A percentile compares a stretch with the other conserved stretches of the same genome.
Evolutionary conservation across 2,888 invertebrate species (phyloP).

Genomic region (Nebria brevicollis): DNA sequence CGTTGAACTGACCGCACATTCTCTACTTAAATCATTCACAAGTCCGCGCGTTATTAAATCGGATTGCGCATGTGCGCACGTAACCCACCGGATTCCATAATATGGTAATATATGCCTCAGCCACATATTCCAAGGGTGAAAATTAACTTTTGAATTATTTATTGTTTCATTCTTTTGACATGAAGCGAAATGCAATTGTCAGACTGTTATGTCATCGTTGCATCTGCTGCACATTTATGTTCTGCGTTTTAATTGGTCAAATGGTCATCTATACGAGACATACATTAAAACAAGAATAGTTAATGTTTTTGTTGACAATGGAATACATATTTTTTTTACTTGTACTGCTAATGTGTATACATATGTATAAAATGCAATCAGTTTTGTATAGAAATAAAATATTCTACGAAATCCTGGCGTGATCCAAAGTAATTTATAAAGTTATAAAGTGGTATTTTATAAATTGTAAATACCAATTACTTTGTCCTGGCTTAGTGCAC

Average conservation of each 20-base stretch:
- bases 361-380: not conserved
- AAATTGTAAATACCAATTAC: no score
- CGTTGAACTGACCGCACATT: constrained; percentile 30
- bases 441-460: no score
- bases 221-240: constrained; percentile 34
- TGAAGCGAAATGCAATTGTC: constrained; percentile 35
- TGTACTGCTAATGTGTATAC: constrained; percentile 4
- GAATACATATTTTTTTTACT: not conserved
- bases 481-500: no score
- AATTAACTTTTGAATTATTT: not conserved
- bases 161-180: not conserved
- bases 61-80: no score
- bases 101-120: constrained; percentile 7
- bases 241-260: constrained; percentile 36
- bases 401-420: not conserved
- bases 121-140: not conserved
- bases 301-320: constrained; percentile 23
- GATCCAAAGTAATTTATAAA: no score
- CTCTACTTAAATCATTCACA: constrained; percentile 23
- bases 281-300: constrained; percentile 16
- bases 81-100: not conserved
- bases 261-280: constrained; percentile 17
- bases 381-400: not conserved
- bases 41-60: not conserved
- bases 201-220: constrained; percentile 34